Evolutionary conservation across 2,113 vertebrate genomes (phyloP), one percentile per base, ranked within the genome.

Genomic region (Hippocampus abdominalis): DNA sequence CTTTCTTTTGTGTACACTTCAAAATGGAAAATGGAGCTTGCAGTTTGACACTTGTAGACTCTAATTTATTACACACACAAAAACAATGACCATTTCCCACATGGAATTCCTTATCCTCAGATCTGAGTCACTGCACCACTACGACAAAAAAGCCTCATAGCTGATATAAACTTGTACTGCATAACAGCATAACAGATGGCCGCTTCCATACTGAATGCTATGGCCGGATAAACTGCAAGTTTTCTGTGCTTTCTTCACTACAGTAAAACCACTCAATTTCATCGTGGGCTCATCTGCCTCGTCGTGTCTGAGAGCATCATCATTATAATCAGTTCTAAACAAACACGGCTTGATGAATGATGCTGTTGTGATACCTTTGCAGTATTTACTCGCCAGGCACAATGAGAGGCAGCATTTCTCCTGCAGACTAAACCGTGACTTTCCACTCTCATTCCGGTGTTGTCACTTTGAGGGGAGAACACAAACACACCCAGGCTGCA

Each of bases 311-410:
- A 40, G 20, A 69, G 71, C 16, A 54, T 70, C 59, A 23, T 79
- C 59, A 2, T 27, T 72, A 64, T 64, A 80, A 78, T 70, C 77
- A 86, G 86, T 89, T 90, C 84, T 74, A 83, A 79, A 63, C 74
- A 79, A 81, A 82, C 69, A 51, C 21, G 44, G 75, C 71, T 77
- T 65, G 64, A 60, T 67, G 65, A 66, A 79, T 69, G 64, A 72
- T 83, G 80, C 79, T 81, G 10, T 42, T 42, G 15, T 27, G 63
- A 11, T 77, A 74, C 74, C 77, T 72, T 76, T 83, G 75, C 81
- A 83, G 75, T 72, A 76, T 83, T 82, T 71, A 68, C 72, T 66
- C 49, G 49, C 61, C 74, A 62, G 72, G 32, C 82, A 77, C 81
- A 70, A 65, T 25, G 49, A 76, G 80, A 77, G 76, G 69, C 78